Evolutionary conservation across 1,140 invertebrate species (phyloP).

Genomic region (Palaemon carinicauda): DNA sequence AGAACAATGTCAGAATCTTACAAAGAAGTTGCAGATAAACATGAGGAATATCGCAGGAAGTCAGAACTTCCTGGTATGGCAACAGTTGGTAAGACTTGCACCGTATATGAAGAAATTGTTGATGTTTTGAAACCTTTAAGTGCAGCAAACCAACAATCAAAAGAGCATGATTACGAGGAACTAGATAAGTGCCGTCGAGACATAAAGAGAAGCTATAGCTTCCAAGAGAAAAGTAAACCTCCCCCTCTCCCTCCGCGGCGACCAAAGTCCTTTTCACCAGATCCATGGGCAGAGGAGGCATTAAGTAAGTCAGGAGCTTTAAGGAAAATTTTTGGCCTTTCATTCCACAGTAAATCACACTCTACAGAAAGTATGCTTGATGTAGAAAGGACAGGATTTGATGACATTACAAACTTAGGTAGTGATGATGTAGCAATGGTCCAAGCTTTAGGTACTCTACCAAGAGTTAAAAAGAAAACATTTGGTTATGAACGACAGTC

Average conservation of each 20-base stretch:
- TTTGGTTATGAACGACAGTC: constrained; percentile 47
- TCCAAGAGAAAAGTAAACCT: constrained; percentile 58
- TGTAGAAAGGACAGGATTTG: constrained; percentile 50
- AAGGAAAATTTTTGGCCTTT: constrained; percentile 57
- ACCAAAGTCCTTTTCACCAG: constrained; percentile 59
- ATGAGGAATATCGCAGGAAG: constrained; percentile 50
- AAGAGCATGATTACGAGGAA: constrained; percentile 59
- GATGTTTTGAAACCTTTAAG: constrained; percentile 55
- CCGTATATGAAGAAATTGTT: constrained; percentile 58
- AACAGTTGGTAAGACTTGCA: constrained; percentile 42
- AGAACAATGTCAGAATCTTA: constrained; percentile 59
- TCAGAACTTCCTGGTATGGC: constrained; percentile 44
- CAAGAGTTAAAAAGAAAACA: constrained; percentile 44
- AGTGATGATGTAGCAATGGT: constrained; percentile 56
- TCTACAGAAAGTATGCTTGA: constrained; percentile 60
- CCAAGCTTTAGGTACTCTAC: constrained; percentile 58
- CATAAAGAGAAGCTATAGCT: constrained; percentile 59
- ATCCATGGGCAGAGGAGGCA: constrained; percentile 57
- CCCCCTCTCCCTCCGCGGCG: constrained; percentile 57
- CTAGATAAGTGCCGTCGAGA: constrained; percentile 57
- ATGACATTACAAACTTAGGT: constrained; percentile 46
- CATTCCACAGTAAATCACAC: constrained; percentile 58
- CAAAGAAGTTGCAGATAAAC: constrained; percentile 56
- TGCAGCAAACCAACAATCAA: constrained; percentile 37
- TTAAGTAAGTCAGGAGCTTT: constrained; percentile 54